Evolutionary conservation across 2,113 vertebrate genomes (phyloP).

Genomic region (Todiramphus chloris): DNA sequence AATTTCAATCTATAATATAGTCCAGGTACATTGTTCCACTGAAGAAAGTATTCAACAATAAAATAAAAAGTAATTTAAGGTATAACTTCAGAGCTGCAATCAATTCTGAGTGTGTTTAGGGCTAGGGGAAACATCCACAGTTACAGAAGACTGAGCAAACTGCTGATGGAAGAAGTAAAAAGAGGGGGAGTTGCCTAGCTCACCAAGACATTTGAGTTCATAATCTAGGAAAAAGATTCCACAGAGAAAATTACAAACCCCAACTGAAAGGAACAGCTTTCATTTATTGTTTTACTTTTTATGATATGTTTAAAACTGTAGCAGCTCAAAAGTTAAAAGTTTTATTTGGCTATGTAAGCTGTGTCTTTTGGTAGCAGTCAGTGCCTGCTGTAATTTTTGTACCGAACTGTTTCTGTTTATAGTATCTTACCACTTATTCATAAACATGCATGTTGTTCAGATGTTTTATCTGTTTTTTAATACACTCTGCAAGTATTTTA

Average conservation of each 20-base stretch:
- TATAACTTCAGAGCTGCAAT: background rate
- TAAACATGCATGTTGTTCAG: background rate
- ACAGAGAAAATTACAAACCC: background rate
- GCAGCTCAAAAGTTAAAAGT: background rate
- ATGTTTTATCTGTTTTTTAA: background rate
- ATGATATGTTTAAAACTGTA: background rate
- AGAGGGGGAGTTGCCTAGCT: background rate
- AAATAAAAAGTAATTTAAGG: background rate
- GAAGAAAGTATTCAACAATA: background rate
- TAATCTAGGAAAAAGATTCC: background rate
- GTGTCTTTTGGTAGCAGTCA: background rate
- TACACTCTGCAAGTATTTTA: background rate
- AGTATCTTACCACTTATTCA: background rate
- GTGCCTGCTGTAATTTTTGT: background rate
- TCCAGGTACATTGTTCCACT: background rate
- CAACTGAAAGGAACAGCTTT: background rate
- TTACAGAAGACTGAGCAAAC: background rate
- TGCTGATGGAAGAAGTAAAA: background rate
- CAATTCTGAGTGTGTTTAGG: background rate
- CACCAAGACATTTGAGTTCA: background rate
- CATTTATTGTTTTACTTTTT: background rate
- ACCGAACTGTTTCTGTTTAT: background rate
- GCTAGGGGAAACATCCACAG: background rate
- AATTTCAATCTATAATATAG: background rate
- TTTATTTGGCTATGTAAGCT: background rate